Evolutionary conservation across 2,113 vertebrate genomes (phyloP).

Genomic region (Acanthisitta chloris): DNA sequence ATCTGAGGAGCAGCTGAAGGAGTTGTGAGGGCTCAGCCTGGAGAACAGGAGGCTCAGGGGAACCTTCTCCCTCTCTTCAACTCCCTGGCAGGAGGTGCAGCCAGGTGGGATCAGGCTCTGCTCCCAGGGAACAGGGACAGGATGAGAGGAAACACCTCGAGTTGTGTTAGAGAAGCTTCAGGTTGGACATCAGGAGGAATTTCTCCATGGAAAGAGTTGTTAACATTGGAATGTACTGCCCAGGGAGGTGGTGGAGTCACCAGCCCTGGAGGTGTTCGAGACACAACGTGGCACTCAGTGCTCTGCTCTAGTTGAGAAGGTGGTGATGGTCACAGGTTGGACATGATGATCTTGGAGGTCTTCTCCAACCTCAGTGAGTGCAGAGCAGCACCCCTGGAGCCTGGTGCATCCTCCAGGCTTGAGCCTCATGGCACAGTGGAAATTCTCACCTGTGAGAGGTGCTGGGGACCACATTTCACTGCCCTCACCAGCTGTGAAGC

Average conservation of each 20-base stretch:
- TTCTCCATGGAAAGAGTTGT: rapidly evolving
- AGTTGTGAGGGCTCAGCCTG: background rate
- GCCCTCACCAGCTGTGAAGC: rapidly evolving
- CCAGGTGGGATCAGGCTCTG: background rate
- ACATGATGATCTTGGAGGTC: background rate
- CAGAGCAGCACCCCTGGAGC: background rate
- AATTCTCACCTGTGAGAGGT: rapidly evolving
- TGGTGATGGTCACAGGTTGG: background rate
- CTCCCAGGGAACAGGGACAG: background rate
- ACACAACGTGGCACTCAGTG: rapidly evolving
- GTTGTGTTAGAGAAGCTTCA: rapidly evolving
- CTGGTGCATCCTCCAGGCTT: rapidly evolving
- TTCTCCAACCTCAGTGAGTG: background rate
- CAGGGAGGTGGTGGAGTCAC: background rate
- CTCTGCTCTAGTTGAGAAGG: background rate
- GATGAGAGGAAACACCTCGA: rapidly evolving
- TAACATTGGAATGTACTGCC: background rate
- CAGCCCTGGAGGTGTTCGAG: background rate
- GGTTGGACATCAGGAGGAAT: background rate
- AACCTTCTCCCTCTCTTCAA: background rate
- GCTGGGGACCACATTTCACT: background rate
- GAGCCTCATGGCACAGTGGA: background rate
- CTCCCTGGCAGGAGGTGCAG: background rate
- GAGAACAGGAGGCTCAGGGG: background rate
- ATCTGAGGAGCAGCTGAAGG: background rate